Base-by-base conservation (phyloP, 2,113 vertebrate species). In the Callionymus lyra region DNA sequence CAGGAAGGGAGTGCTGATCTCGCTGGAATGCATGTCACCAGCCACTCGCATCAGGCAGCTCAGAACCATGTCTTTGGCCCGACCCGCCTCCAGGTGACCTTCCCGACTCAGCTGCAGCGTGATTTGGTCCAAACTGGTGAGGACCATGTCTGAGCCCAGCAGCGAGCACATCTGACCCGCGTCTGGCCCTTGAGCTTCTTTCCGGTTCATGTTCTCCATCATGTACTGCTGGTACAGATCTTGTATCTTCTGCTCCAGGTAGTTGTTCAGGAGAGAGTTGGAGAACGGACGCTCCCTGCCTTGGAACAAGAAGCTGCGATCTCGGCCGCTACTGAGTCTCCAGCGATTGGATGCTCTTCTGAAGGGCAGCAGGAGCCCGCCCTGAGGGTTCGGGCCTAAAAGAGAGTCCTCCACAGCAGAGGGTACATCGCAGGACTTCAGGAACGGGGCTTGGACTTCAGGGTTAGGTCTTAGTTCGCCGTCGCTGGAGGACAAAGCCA, bases 191-290 rank as follows among this genome's bases (percentile, higher is more conserved):
- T 32, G n/a, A 16, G 15, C 47, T 17, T 36, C 44, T 43, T 83
- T 64, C 70, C 83, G 51, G 48, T 72, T 51, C 50, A 86, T 84
- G 47, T 83, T 86, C 49, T 97, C 92, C 86, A 94, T 90, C 65
- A 94, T 86, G 63, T 94, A 93, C 50, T 97, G 90, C 55, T 90
- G 90, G 53, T 96, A 97, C 1, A 98, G 77, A 39, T 98, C 95
- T 61, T 89, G 9, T 35, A 97, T 72, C 33, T 98, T 95, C 81
- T 92, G 87, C 54, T 98, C 94, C 0, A 98, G 86, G 63, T 97
- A 98, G 31, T 86, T 85, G 0, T 97, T 97, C 1, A 98, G 79
- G 36, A 89, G 76, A 0, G 95, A 89, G 70, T 97, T 96, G 0
- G 93, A 93, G 58, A 96, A 84, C 4, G 95, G 94, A 34, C 82